A percentile compares a stretch with the other conserved stretches of the same genome.
Evolutionary conservation across 2,888 invertebrate species (phyloP).

Genomic region (Diplazon laetatorius): DNA sequence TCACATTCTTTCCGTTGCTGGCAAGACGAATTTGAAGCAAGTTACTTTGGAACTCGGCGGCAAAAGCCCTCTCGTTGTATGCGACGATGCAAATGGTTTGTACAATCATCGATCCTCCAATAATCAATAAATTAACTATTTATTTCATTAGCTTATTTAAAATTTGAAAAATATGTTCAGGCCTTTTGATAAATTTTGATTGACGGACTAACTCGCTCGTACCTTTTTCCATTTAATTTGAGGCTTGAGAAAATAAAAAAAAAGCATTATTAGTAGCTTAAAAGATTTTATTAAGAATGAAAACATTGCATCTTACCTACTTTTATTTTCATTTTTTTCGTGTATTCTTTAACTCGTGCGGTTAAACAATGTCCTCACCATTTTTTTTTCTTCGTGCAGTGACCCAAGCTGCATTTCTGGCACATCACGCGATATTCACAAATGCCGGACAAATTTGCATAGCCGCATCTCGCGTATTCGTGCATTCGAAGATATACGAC

Average conservation of each 20-base stretch:
- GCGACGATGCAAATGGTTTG: slow-evolving; percentile 91
- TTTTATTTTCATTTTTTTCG: too few relatives aligned
- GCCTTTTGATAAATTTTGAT: too few relatives aligned
- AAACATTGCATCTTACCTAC: too few relatives aligned
- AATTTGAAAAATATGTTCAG: too few relatives aligned
- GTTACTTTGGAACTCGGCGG: slow-evolving; percentile 94
- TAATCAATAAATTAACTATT: slow-evolving; percentile 60
- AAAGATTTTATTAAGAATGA: too few relatives aligned
- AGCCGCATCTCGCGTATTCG: slow-evolving; percentile 85
- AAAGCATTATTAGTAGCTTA: too few relatives aligned
- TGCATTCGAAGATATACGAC: slow-evolving; percentile 85
- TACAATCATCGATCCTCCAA: slow-evolving; percentile 47
- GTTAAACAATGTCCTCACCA: too few relatives aligned
- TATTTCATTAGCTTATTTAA: not conserved
- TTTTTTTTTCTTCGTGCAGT: slow-evolving; percentile 59
- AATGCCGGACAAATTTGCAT: slow-evolving; percentile 86
- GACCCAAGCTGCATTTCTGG: slow-evolving; percentile 71
- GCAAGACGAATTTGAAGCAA: slow-evolving; percentile 90
- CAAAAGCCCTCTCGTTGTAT: slow-evolving; percentile 93
- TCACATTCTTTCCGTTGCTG: slow-evolving; percentile 85
- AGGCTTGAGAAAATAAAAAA: too few relatives aligned
- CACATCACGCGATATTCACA: slow-evolving; percentile 83
- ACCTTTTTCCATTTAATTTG: too few relatives aligned
- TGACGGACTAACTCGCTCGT: too few relatives aligned
- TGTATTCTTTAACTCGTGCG: too few relatives aligned